Evolutionary conservation across 2,113 vertebrate genomes (phyloP).

Genomic region (Pimephales promelas): DNA sequence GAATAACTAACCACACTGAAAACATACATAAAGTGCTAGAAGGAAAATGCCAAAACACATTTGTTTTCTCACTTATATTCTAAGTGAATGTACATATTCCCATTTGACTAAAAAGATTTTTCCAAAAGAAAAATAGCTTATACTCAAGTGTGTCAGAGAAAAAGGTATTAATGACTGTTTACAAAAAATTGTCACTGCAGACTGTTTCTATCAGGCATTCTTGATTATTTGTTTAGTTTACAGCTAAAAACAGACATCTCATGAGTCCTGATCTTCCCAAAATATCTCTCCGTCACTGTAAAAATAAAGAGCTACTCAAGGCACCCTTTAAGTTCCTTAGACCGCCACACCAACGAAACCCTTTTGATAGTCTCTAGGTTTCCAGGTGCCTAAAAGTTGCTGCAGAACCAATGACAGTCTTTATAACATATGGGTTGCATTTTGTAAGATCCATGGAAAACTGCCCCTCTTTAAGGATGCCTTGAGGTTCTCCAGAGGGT

Average conservation of each 20-base stretch:
- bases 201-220: conserved; percentile 50
- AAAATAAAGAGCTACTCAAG: conserved; percentile 27
- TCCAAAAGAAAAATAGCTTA: conserved; percentile 23
- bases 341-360: neutral
- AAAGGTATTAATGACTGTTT: conserved; percentile 17
- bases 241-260: conserved; percentile 42
- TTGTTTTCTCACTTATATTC: conserved; percentile 1
- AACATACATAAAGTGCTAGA: conserved; percentile 32
- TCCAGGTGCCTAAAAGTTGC: conserved; percentile 21
- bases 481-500: neutral
- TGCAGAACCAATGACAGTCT: neutral
- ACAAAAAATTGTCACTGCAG: conserved; percentile 44
- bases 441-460: neutral
- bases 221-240: conserved; percentile 56
- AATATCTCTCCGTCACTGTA: conserved; percentile 7
- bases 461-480: neutral
- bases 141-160: conserved; percentile 20
- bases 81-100: no score
- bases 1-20: conserved; percentile 28
- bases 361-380: neutral
- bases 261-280: neutral
- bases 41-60: conserved; percentile 22
- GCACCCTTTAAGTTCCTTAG: neutral
- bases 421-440: conserved; percentile 5
- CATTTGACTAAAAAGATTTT: conserved; percentile 25